A percentile compares a stretch with the other conserved stretches of the same genome.
These are phyloP conservation scores for Pseudopipra pipra DNA, from an alignment of 2,113 vertebrate species.

Conservation along the genomic window DNA sequence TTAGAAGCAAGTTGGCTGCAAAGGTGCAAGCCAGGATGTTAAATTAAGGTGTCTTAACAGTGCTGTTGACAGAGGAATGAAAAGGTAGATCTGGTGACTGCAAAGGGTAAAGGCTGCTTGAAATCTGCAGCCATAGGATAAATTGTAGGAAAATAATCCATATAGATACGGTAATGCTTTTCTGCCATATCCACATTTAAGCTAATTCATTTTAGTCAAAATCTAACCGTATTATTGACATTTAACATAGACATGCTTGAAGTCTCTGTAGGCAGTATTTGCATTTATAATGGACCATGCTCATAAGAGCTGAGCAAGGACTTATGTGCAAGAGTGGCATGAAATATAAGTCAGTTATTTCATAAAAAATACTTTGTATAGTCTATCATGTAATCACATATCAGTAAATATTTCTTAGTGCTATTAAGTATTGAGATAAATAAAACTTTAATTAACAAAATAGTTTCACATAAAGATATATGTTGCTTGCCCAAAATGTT, in stretches of 20 bases:
- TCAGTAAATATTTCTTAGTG: neutral
- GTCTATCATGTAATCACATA: neutral
- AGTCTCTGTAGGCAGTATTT: neutral
- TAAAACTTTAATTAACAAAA: neutral
- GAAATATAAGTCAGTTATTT: neutral
- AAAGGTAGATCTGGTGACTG: neutral
- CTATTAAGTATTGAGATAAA: neutral
- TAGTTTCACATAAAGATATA: neutral
- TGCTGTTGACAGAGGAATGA: neutral
- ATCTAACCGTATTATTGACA: neutral
- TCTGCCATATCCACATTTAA: neutral
- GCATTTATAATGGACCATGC: neutral
- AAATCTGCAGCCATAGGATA: neutral
- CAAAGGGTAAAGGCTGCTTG: neutral
- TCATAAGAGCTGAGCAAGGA: neutral
- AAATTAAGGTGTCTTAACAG: neutral
- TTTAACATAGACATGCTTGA: neutral
- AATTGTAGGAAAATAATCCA: neutral
- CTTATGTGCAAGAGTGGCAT: neutral
- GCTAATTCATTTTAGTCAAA: neutral
- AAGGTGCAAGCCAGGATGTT: neutral
- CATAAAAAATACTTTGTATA: neutral
- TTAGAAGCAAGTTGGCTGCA: neutral
- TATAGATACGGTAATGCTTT: neutral
- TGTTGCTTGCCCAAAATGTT: neutral